Evolutionary conservation across 2,113 vertebrate species (phyloP).

Genomic region (Caloenas nicobarica): DNA sequence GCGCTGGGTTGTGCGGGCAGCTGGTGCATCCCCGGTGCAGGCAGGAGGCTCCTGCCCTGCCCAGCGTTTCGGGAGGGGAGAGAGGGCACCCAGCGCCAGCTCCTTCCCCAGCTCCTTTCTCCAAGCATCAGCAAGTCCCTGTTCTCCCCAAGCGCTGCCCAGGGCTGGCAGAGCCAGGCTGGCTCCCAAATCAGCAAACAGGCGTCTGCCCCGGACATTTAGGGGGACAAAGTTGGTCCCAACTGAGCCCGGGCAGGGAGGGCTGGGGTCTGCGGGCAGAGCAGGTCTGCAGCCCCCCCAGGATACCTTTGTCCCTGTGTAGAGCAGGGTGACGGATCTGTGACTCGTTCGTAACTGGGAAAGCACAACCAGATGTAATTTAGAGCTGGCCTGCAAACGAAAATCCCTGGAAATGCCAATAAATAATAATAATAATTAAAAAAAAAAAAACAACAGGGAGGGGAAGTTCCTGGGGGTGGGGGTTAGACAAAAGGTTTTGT

Average conservation of each 20-base stretch:
- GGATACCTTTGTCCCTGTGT: neutral
- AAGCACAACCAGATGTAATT: neutral
- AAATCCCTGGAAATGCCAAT: slow-evolving; percentile 6
- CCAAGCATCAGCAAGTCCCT: neutral
- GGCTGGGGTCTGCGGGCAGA: neutral
- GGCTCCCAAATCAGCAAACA: neutral
- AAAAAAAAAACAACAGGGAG: neutral
- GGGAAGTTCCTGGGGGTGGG: neutral
- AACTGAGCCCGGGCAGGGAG: neutral
- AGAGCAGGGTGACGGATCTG: neutral
- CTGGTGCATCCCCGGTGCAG: neutral
- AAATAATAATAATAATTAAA: neutral
- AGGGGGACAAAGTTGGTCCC: neutral
- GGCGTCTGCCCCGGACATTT: rapidly evolving
- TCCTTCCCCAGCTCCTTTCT: neutral
- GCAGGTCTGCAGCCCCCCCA: neutral
- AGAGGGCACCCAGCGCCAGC: neutral
- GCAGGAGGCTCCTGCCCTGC: neutral
- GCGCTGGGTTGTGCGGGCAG: neutral
- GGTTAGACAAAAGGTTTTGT: slow-evolving; percentile 12
- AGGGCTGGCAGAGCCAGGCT: neutral
- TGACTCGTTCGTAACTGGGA: neutral
- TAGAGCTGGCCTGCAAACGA: neutral
- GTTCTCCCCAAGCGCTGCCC: rapidly evolving
- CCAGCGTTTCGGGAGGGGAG: rapidly evolving